A percentile compares a stretch with the other conserved stretches of the same genome.
These are phyloP conservation scores for Vandiemenella viatica DNA, from an alignment of 2,888 invertebrate genomes.

Conservation along the genomic window DNA sequence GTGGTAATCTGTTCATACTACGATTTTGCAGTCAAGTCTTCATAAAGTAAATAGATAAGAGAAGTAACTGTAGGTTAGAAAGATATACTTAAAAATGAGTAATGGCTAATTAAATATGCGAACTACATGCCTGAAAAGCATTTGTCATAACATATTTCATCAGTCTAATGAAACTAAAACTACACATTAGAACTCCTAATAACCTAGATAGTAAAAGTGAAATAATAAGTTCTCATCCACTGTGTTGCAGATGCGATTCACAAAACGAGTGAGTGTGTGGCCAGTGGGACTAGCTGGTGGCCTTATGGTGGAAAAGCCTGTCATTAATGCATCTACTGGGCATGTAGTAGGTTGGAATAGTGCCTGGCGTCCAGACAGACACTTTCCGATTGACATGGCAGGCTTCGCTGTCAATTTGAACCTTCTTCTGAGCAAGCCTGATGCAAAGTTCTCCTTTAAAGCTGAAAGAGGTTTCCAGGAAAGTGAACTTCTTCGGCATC, in stretches of 20 bases:
- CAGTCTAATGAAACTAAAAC: too few species aligned
- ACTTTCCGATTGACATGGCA: constrained; percentile 97
- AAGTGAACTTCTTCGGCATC: constrained; percentile 62
- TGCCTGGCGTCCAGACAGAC: constrained; percentile 77
- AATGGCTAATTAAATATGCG: too few species aligned
- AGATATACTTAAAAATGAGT: too few species aligned
- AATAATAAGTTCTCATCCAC: too few species aligned
- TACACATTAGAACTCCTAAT: too few species aligned
- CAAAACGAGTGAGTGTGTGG: constrained; percentile 79
- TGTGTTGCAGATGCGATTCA: constrained; percentile 54
- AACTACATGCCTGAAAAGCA: too few species aligned
- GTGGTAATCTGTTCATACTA: too few species aligned
- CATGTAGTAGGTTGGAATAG: constrained; percentile 49
- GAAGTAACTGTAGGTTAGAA: too few species aligned
- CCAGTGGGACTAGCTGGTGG: constrained; percentile 94
- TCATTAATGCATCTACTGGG: constrained; percentile 46
- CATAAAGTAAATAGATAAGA: too few species aligned
- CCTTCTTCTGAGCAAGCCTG: constrained; percentile 50
- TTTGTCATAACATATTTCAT: too few species aligned
- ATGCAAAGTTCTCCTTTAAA: constrained; percentile 66
- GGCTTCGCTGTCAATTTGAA: constrained; percentile 80
- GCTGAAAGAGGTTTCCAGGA: constrained; percentile 83
- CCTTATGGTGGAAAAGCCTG: constrained; percentile 78
- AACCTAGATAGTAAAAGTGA: too few species aligned
- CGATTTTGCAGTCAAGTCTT: too few species aligned